phyloP scores from a whole-genome alignment of 2,888 invertebrate species.

The Oscheius sp. region DNA sequence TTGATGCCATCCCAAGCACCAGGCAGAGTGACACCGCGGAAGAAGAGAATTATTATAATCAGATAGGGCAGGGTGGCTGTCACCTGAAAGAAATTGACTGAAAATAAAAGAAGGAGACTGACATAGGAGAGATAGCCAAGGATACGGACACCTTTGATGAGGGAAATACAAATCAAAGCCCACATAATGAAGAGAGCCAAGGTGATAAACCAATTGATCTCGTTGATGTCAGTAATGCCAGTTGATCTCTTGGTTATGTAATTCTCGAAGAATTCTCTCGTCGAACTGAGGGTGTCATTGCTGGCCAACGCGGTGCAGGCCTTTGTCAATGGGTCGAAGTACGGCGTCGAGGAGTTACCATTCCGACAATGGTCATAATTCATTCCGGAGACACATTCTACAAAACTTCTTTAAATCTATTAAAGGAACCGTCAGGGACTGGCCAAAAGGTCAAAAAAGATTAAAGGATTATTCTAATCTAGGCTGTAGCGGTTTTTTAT shows the following conservation, averaged over 20 bases:
- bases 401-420: background rate
- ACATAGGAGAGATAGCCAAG: conserved; percentile 24
- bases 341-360: background rate
- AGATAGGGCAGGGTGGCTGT: conserved; percentile 45
- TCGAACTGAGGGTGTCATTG: background rate
- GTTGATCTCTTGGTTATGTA: conserved; percentile 3
- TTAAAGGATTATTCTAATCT: no score
- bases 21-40: conserved; percentile 60
- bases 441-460: no score
- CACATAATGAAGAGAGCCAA: background rate
- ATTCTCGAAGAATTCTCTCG: conserved; percentile 15
- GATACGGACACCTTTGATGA: conserved; percentile 15
- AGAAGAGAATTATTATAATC: conserved; percentile 47
- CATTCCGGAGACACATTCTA: background rate
- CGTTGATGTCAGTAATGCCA: background rate
- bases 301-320: background rate
- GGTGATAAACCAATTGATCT: conserved; percentile 4
- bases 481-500: no score
- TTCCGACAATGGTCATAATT: background rate
- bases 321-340: background rate
- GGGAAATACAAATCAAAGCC: background rate
- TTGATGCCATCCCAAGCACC: conserved; percentile 58
- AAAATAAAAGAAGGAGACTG: background rate
- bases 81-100: background rate
- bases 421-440: no score